Percentiles rank a stretch among this genome's conserved stretches.
Evolutionary conservation across 64 coral and sea anemone species (phyloP).

Genomic region (Orbicella faveolata): DNA sequence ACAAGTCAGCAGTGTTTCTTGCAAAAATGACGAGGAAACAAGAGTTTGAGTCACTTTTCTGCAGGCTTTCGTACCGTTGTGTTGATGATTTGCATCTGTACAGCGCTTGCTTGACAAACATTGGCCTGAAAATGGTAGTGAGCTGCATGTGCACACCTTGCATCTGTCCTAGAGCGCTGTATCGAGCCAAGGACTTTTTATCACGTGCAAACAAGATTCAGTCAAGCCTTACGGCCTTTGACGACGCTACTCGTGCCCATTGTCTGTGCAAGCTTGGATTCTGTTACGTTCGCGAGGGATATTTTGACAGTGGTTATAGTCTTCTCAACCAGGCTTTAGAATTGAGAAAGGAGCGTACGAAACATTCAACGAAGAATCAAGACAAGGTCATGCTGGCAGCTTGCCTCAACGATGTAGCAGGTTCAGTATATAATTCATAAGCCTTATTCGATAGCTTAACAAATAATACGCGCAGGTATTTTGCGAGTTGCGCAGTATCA

Average conservation of each 20-base stretch:
- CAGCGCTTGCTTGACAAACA: constrained; percentile 13
- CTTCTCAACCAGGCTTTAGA: neutral
- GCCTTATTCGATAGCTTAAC: no score
- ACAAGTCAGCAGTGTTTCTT: constrained; percentile 39
- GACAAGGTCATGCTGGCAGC: constrained; percentile 38
- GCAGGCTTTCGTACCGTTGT: constrained; percentile 10
- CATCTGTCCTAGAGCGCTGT: constrained; percentile 11
- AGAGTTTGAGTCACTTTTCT: constrained; percentile 49
- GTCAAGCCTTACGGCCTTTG: neutral
- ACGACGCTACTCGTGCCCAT: constrained; percentile 42
- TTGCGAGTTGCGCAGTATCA: no score
- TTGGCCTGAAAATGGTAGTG: constrained; percentile 51
- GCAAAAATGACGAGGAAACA: constrained; percentile 41
- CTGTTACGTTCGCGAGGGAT: constrained; percentile 9
- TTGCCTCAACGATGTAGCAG: constrained; percentile 51
- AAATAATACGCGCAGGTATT: no score
- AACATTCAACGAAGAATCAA: neutral
- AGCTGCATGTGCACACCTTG: constrained; percentile 43
- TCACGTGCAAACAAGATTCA: constrained; percentile 22
- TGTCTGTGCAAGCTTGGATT: constrained; percentile 60
- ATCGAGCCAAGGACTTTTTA: neutral
- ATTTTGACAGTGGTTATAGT: neutral
- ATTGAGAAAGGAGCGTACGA: neutral
- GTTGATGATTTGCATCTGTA: neutral
- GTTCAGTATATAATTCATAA: neutral